Evolutionary conservation across 2,888 invertebrate genomes (phyloP).

Genomic region (Eupithecia insigniata): DNA sequence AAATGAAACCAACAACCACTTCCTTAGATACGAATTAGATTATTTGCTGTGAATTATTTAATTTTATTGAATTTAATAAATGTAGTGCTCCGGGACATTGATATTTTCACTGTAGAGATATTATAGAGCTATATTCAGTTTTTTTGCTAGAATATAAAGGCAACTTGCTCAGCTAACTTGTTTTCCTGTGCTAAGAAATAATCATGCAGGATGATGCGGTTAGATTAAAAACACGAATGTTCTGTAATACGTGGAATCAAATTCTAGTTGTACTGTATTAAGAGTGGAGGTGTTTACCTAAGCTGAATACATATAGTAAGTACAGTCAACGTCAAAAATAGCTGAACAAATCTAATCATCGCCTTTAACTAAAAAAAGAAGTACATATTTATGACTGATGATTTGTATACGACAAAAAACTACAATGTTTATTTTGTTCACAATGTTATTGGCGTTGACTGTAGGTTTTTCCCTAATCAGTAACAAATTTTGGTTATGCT

Average conservation of each 20-base stretch:
- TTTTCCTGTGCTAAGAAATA: neutral
- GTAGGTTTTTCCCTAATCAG: too few relatives aligned
- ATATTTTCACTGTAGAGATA: slow-evolving; percentile 33
- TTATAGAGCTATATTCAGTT: neutral
- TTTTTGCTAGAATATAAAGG: neutral
- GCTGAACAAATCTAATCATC: too few relatives aligned
- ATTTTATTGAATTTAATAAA: slow-evolving; percentile 31
- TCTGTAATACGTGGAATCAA: neutral
- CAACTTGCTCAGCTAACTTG: neutral
- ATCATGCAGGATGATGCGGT: neutral
- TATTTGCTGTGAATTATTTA: slow-evolving; percentile 89
- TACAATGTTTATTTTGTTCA: neutral
- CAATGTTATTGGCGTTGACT: neutral
- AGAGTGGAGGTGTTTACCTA: neutral
- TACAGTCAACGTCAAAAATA: neutral
- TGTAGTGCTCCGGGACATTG: slow-evolving; percentile 41
- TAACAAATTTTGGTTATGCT: too few relatives aligned
- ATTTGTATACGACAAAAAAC: too few relatives aligned
- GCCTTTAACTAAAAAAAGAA: too few relatives aligned
- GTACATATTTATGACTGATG: too few relatives aligned
- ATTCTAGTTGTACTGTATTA: too few relatives aligned
- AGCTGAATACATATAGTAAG: neutral
- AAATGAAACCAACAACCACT: slow-evolving; percentile 97
- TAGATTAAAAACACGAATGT: neutral
- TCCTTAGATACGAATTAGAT: slow-evolving; percentile 96